These are phyloP conservation scores for Patiria pectinifera DNA, from an alignment of 53 echinoderm and acorn worm species.

Conservation along the genomic window DNA sequence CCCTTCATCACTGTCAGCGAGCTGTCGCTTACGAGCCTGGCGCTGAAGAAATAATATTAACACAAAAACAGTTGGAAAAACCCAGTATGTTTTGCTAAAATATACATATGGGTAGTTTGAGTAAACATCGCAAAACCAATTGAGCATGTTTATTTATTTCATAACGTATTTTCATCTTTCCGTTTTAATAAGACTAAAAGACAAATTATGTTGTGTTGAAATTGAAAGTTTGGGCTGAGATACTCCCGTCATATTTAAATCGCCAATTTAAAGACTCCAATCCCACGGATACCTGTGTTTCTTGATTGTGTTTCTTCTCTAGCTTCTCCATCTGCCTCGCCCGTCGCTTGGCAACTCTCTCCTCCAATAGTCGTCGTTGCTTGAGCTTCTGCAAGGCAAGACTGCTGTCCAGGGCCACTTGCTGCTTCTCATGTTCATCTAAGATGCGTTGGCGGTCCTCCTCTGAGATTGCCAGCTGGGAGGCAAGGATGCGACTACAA, in stretches of 20 bases:
- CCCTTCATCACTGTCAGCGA: constrained; percentile 78
- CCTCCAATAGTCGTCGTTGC: constrained; percentile 89
- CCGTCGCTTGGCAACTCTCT: constrained; percentile 79
- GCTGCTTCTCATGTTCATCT: constrained; percentile 90
- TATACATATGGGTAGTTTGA: too few relatives aligned
- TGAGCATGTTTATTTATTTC: too few relatives aligned
- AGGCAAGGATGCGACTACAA: constrained; percentile 82
- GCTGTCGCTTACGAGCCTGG: constrained; percentile 64
- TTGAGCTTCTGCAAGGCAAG: constrained; percentile 85
- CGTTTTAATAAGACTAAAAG: too few relatives aligned
- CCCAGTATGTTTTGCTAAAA: too few relatives aligned
- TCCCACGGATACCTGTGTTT: constrained; percentile 62
- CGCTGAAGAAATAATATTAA: constrained; percentile 68
- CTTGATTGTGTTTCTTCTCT: constrained; percentile 84
- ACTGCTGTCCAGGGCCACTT: constrained; percentile 90
- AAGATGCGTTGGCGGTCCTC: constrained; percentile 84
- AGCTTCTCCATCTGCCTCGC: constrained; percentile 80
- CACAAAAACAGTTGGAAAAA: neutral
- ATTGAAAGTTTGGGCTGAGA: too few relatives aligned
- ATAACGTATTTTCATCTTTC: too few relatives aligned
- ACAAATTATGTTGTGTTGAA: too few relatives aligned
- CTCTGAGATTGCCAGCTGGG: constrained; percentile 93
- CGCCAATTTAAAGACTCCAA: too few relatives aligned
- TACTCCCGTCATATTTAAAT: too few relatives aligned
- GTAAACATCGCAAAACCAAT: too few relatives aligned